phyloP scores from a whole-genome alignment of 1,140 invertebrate genomes.

The Littorina saxatilis region DNA sequence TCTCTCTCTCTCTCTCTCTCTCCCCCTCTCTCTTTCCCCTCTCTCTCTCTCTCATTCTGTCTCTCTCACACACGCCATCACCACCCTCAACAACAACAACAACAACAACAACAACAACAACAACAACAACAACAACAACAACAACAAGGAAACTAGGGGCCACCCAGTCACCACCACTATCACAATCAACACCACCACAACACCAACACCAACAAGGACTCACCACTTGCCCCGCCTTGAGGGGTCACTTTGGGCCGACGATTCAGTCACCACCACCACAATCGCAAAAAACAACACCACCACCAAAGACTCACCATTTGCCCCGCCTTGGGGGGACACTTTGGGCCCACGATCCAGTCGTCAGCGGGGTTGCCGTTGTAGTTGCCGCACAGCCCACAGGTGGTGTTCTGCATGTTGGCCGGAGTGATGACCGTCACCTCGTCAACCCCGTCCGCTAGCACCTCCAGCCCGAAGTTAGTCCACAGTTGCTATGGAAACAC shows the following conservation, averaged over 20 bases:
- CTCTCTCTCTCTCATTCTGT: slow-evolving; percentile 27
- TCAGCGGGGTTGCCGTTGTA: slow-evolving; percentile 81
- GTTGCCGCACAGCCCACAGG: slow-evolving; percentile 96
- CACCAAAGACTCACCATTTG: slow-evolving; percentile 44
- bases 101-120: no score
- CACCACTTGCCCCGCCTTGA: not conserved
- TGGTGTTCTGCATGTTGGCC: slow-evolving; percentile 82
- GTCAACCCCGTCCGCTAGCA: slow-evolving; percentile 77
- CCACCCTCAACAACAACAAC: no score
- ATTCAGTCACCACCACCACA: not conserved
- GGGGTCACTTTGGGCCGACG: not conserved
- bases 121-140: no score
- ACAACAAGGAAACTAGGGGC: no score
- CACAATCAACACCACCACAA: no score
- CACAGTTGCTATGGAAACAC: slow-evolving; percentile 6
- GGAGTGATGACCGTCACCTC: slow-evolving; percentile 89
- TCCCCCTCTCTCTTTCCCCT: not conserved
- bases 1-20: slow-evolving; percentile 31
- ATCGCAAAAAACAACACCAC: not conserved
- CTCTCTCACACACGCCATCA: not conserved
- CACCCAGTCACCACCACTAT: no score
- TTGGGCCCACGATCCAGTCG: slow-evolving; percentile 67
- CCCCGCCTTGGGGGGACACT: slow-evolving; percentile 45
- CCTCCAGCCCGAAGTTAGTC: slow-evolving; percentile 19
- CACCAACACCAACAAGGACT: no score